phyloP scores from a whole-genome alignment of 2,888 invertebrate species.

The Caenorhabditis zanzibari region DNA sequence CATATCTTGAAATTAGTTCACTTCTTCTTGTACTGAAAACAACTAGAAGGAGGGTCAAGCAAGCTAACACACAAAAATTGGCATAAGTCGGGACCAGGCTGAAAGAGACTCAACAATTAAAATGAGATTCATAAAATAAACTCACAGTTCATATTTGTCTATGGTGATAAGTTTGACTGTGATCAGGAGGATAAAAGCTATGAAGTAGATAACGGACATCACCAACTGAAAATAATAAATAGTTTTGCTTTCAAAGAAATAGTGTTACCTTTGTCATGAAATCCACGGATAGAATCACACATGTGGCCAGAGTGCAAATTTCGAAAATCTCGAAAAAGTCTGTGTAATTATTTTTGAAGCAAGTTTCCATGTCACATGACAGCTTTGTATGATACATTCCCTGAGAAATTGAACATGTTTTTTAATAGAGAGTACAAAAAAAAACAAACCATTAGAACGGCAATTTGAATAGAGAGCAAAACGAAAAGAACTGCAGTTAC shows the following conservation, averaged over 20 bases:
- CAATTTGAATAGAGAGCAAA: conserved; percentile 48
- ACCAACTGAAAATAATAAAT: conserved; percentile 27
- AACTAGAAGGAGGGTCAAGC: conserved; percentile 86
- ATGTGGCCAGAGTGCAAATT: conserved; percentile 44
- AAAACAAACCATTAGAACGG: conserved; percentile 30
- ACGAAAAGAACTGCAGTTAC: conserved; percentile 44
- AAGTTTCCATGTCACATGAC: conserved; percentile 24
- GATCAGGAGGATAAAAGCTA: conserved; percentile 32
- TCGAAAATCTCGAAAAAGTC: conserved; percentile 57
- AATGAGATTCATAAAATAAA: neutral
- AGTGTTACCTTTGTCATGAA: conserved; percentile 49
- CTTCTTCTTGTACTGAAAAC: conserved; percentile 95
- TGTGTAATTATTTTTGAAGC: conserved; percentile 33
- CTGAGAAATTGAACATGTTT: conserved; percentile 11
- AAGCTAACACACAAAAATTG: conserved; percentile 54
- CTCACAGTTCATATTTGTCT: conserved; percentile 33
- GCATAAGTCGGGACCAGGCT: conserved; percentile 37
- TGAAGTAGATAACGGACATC: conserved; percentile 48
- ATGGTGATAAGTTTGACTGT: conserved; percentile 23
- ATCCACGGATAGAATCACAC: conserved; percentile 51
- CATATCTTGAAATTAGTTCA: conserved; percentile 94
- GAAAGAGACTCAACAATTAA: neutral
- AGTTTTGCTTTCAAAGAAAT: neutral
- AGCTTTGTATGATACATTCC: conserved; percentile 32
- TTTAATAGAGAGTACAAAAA: too few species aligned